Evolutionary conservation across 2,888 invertebrate genomes (phyloP).

Genomic region (Automeris io): DNA sequence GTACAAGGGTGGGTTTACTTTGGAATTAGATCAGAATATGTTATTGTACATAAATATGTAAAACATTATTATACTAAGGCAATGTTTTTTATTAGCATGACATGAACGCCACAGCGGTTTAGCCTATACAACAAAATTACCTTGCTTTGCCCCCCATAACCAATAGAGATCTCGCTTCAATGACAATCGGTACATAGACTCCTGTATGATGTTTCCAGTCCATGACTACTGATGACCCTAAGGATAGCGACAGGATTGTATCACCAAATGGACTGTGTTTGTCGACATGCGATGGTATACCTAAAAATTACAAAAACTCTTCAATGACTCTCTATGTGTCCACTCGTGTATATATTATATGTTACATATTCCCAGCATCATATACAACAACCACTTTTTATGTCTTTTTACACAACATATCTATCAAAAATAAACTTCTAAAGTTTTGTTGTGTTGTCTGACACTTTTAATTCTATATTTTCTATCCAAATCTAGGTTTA

Average conservation of each 20-base stretch:
- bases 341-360: too few relatives aligned
- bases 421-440: too few relatives aligned
- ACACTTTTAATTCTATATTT: too few relatives aligned
- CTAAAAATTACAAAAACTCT: constrained; percentile 49
- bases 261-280: constrained; percentile 96
- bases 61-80: background rate
- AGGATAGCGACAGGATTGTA: constrained; percentile 90
- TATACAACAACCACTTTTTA: too few relatives aligned
- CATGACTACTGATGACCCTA: constrained; percentile 91
- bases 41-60: background rate
- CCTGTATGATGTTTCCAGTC: constrained; percentile 85
- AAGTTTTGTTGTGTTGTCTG: too few relatives aligned
- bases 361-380: too few relatives aligned
- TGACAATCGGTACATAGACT: constrained; percentile 75
- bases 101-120: too few relatives aligned
- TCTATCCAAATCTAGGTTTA: too few relatives aligned
- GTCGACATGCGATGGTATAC: constrained; percentile 97
- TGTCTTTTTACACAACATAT: too few relatives aligned
- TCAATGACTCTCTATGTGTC: background rate
- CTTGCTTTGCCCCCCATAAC: constrained; percentile 89
- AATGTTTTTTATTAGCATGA: background rate
- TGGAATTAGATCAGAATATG: too few relatives aligned
- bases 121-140: constrained; percentile 38
- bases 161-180: constrained; percentile 85
- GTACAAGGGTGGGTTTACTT: too few relatives aligned